Percentiles rank a stretch among this genome's conserved stretches.
Conservation (phyloP, 2,888 invertebrate genomes). For the Hoplodrina blanda region DNA sequence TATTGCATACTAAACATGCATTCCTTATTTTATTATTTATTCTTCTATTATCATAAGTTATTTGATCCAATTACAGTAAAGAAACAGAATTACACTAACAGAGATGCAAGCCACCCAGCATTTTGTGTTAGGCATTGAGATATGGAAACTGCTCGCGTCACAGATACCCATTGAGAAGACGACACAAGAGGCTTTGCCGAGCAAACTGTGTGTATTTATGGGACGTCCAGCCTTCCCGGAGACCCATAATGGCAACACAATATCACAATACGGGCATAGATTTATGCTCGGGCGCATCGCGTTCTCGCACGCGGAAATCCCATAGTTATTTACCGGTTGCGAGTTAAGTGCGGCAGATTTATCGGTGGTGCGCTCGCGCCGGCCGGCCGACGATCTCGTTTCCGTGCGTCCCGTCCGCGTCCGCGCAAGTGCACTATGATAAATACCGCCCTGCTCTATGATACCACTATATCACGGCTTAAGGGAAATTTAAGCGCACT, state of each 20-base stretch:
- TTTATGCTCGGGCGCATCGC: conserved; percentile 89
- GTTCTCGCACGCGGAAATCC: conserved; percentile 90
- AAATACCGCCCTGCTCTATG: conserved; percentile 73
- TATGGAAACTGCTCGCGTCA: conserved; percentile 73
- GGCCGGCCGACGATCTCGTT: conserved; percentile 86
- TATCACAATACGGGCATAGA: conserved; percentile 90
- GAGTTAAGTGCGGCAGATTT: conserved; percentile 90
- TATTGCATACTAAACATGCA: neutral
- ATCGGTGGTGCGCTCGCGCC: conserved; percentile 82
- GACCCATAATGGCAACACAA: conserved; percentile 90
- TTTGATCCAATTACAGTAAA: conserved; percentile 55
- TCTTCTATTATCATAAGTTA: neutral
- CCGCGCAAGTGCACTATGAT: conserved; percentile 75
- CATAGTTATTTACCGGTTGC: conserved; percentile 91
- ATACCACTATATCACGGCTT: conserved; percentile 78
- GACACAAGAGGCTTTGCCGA: conserved; percentile 73
- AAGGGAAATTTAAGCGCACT: conserved; percentile 71
- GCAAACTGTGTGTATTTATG: conserved; percentile 84
- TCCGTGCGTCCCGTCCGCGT: conserved; percentile 79
- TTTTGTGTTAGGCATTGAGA: conserved; percentile 69
- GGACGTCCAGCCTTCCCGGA: conserved; percentile 82
- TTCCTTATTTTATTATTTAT: neutral
- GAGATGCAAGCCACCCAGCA: conserved; percentile 63
- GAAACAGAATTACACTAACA: conserved; percentile 57
- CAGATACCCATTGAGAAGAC: conserved; percentile 73